Percentiles rank a stretch among this genome's conserved stretches.
phyloP scores from a whole-genome alignment of 1,140 invertebrate species.

The Augochlora pura region DNA sequence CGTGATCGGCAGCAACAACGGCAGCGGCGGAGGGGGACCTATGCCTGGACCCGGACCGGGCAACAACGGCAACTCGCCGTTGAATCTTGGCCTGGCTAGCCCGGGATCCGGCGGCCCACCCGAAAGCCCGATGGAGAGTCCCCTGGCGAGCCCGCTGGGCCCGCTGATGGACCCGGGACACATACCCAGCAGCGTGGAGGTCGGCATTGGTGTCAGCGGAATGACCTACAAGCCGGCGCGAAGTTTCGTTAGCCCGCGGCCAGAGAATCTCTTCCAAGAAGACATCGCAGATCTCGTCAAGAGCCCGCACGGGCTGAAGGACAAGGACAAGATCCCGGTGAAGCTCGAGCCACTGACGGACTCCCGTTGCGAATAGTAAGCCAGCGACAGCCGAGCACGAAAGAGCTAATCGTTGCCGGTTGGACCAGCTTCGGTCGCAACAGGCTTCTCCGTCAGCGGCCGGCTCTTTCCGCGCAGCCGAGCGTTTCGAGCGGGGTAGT shows the following conservation, averaged over 20 bases:
- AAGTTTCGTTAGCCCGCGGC: conserved; percentile 82
- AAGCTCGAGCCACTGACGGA: conserved; percentile 78
- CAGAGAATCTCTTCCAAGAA: conserved; percentile 84
- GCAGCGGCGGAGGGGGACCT: conserved; percentile 67
- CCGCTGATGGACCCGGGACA: conserved; percentile 76
- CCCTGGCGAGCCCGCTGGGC: conserved; percentile 79
- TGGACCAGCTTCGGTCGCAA: neutral
- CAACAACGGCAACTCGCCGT: conserved; percentile 81
- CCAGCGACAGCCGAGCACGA: conserved; percentile 1
- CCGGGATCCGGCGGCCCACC: conserved; percentile 77
- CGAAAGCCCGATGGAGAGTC: conserved; percentile 79
- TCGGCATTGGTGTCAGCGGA: conserved; percentile 83
- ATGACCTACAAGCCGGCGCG: conserved; percentile 85
- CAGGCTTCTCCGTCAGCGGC: neutral
- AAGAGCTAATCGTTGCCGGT: conserved; percentile 19
- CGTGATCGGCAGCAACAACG: conserved; percentile 71
- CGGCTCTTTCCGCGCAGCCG: conserved; percentile 9
- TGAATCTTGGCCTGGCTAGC: conserved; percentile 80
- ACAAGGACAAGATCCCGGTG: conserved; percentile 79
- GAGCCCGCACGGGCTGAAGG: conserved; percentile 78
- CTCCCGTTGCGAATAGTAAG: conserved; percentile 78
- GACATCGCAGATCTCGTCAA: conserved; percentile 84
- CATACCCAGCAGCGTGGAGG: conserved; percentile 80
- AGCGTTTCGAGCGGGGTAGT: conserved; percentile 19
- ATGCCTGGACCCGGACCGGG: conserved; percentile 62